Conservation (phyloP, 2,888 invertebrate genomes). For the Cecidostiba fungosa region DNA sequence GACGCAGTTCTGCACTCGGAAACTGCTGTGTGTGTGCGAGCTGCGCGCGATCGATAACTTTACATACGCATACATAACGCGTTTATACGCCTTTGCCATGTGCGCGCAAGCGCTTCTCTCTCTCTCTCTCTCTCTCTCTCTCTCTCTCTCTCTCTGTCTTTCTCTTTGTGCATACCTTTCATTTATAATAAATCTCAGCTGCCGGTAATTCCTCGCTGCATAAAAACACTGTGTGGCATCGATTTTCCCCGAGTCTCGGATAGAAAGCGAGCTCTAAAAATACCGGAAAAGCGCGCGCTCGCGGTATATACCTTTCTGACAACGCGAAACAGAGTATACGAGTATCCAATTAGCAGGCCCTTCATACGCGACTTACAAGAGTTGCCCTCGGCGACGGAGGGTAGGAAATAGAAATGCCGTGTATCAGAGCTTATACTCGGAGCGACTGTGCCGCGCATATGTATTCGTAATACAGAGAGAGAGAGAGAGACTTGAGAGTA, state of each 20-base stretch:
- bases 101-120: neutral
- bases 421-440: neutral
- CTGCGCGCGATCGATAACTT: slow-evolving; percentile 41
- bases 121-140: too few species aligned
- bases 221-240: neutral
- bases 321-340: neutral
- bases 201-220: neutral
- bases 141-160: neutral
- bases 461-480: neutral
- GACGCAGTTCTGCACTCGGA: neutral
- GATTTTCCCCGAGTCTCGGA: neutral
- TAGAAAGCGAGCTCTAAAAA: neutral
- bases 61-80: slow-evolving; percentile 40
- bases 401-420: slow-evolving; percentile 3
- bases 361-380: slow-evolving; percentile 17
- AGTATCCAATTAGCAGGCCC: slow-evolving; percentile 62
- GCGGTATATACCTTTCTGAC: neutral
- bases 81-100: slow-evolving; percentile 19
- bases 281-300: neutral
- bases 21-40: neutral
- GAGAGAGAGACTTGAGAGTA: neutral
- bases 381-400: neutral
- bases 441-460: neutral
- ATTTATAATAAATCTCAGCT: slow-evolving; percentile 30
- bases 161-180: neutral